Evolutionary conservation across 1,140 invertebrate species (phyloP).

Genomic region (Patella vulgata): DNA sequence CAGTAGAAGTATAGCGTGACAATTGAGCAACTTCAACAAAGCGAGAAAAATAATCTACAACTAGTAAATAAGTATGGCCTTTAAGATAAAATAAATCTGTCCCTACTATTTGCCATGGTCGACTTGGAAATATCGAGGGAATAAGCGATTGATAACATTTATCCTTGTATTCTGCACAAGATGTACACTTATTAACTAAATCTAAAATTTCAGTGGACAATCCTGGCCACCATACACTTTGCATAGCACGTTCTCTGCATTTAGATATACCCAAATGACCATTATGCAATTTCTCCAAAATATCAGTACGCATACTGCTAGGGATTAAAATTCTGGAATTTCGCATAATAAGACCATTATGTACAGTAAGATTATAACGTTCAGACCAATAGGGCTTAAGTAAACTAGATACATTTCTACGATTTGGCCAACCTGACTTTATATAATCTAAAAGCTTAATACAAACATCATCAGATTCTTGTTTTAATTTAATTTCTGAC

Average conservation of each 20-base stretch:
- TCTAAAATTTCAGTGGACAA: constrained; percentile 11
- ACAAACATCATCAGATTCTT: too few species aligned
- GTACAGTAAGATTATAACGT: not conserved
- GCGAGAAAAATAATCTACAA: too few species aligned
- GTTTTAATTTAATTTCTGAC: too few species aligned
- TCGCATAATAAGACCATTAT: not conserved
- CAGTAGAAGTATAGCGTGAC: too few species aligned
- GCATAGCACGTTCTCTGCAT: constrained; percentile 23
- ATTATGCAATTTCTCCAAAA: constrained; percentile 50
- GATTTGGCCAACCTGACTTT: too few species aligned
- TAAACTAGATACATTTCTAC: too few species aligned
- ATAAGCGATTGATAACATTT: too few species aligned
- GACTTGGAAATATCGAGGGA: not conserved
- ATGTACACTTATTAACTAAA: constrained; percentile 6
- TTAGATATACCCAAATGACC: constrained; percentile 50
- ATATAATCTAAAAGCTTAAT: too few species aligned
- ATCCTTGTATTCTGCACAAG: too few species aligned
- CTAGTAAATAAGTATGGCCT: too few species aligned
- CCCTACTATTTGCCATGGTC: constrained; percentile 27
- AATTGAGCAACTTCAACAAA: too few species aligned
- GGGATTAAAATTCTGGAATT: constrained; percentile 47
- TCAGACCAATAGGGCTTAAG: too few species aligned
- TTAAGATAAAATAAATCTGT: constrained; percentile 21
- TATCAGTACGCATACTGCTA: constrained; percentile 33
- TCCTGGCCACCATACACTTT: constrained; percentile 34